Conservation (phyloP, 2,797 vertebrate species). For the Bufotes viridis region DNA sequence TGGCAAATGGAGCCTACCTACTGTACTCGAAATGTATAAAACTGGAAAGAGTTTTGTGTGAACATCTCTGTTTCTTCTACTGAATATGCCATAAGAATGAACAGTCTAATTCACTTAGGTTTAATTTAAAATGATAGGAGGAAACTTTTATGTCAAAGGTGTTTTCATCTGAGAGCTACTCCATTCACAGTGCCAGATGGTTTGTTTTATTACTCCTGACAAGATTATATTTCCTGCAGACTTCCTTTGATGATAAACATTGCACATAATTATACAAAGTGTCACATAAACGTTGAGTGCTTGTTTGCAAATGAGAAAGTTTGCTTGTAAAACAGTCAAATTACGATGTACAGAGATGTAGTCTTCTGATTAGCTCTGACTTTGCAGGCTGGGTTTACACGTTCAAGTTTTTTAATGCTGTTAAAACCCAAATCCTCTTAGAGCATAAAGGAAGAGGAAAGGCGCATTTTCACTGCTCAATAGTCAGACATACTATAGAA, state of each 20-base stretch:
- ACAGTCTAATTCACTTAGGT: background rate
- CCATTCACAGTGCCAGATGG: conserved; percentile 49
- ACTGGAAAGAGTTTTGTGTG: too few relatives aligned
- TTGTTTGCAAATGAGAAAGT: conserved; percentile 55
- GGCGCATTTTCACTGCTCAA: too few relatives aligned
- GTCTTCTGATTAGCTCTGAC: conserved; percentile 15
- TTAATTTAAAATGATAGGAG: conserved; percentile 13
- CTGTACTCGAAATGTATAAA: too few relatives aligned
- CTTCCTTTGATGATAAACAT: conserved; percentile 57
- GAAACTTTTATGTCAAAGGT: conserved; percentile 15
- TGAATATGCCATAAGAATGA: background rate
- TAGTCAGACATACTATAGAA: too few relatives aligned
- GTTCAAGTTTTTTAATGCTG: too few relatives aligned
- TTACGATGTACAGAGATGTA: conserved; percentile 30
- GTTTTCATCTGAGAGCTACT: conserved; percentile 30
- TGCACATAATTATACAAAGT: conserved; percentile 58
- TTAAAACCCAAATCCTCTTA: too few relatives aligned
- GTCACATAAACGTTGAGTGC: conserved; percentile 55
- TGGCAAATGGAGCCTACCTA: too few relatives aligned
- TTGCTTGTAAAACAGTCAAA: conserved; percentile 40
- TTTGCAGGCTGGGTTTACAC: background rate
- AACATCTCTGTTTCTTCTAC: background rate
- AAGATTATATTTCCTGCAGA: conserved; percentile 51
- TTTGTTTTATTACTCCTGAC: conserved; percentile 48
- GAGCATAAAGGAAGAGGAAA: too few relatives aligned